Base-by-base conservation (phyloP, 2,113 vertebrate species). In the Corythornis vintsioides region DNA sequence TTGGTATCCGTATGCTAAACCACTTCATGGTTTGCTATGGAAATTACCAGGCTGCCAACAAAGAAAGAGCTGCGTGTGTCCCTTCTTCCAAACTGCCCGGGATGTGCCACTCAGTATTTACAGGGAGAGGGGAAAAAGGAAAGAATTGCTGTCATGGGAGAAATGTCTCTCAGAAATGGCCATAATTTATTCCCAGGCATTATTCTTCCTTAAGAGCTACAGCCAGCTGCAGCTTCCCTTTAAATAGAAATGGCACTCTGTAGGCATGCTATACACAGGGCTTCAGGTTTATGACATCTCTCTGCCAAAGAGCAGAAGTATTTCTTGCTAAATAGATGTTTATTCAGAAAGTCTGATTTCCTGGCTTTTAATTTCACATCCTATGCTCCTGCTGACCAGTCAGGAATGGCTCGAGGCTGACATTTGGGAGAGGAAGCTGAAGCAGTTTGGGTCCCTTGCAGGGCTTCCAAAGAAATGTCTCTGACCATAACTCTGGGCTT, bases 281-380 rank as follows among this genome's bases (percentile, higher is more conserved):
- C 79, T 95, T 94, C 96, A 96, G 89, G 95, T 94, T 95, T 96
- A 89, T 94, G 79, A 87, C 83, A 91, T 89, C 81, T 73, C 79
- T 92, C 85, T 95, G 95, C 92, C 96, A 96, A 96, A 91, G 96
- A 83, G 94, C 71, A 93, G 86, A 94, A 94, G 45, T 92, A 90
- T 97, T 97, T 95, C 92, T 94, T 67, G 91, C 87, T 85, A 96
- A 95, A 96, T 95, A 95, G 93, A 93, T 96, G 92, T 96, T 94
- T 93, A 95, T 94, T 96, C 89, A 94, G 89, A 95, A 96, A 91
- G 79, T 80, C 92, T 15, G 94, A 45, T 89, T 95, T 96, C 86
- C 92, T 95, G 86, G 83, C 83, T 95, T 95, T 91, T 94, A 70
- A 70, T 91, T 94, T 92, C 81, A 80, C 0, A 1, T 90, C 85